phyloP scores from a whole-genome alignment of 2,797 vertebrate species.

The Mycteria americana region DNA sequence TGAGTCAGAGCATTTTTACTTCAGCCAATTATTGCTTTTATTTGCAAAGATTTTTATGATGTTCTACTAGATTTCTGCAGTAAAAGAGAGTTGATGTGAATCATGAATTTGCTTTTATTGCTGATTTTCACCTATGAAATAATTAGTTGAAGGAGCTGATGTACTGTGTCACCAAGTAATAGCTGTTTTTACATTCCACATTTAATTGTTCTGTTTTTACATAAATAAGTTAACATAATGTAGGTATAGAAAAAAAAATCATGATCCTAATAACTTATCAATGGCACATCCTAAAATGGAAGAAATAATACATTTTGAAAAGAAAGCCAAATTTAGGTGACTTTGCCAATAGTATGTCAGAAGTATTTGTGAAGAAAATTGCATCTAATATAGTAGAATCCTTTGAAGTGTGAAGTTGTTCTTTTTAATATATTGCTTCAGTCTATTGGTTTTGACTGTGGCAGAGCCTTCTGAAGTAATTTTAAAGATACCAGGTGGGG shows the following conservation, averaged over 20 bases:
- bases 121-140: background rate
- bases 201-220: background rate
- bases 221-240: background rate
- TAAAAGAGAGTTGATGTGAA: background rate
- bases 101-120: background rate
- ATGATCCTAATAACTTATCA: background rate
- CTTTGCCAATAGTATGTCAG: background rate
- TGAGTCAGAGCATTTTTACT: background rate
- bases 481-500: background rate
- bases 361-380: background rate
- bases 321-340: background rate
- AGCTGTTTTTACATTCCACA: background rate
- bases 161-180: background rate
- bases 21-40: background rate
- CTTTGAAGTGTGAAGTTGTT: background rate
- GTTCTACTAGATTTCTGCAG: background rate
- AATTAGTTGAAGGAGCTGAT: background rate
- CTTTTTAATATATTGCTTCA: background rate
- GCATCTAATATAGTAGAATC: background rate
- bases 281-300: background rate
- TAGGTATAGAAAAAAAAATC: background rate
- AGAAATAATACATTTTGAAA: background rate
- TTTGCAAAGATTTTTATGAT: background rate
- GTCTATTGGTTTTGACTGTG: background rate
- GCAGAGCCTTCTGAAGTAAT: background rate